phyloP scores from a whole-genome alignment of 1,140 invertebrate species.

The Oryctes rhinoceros region DNA sequence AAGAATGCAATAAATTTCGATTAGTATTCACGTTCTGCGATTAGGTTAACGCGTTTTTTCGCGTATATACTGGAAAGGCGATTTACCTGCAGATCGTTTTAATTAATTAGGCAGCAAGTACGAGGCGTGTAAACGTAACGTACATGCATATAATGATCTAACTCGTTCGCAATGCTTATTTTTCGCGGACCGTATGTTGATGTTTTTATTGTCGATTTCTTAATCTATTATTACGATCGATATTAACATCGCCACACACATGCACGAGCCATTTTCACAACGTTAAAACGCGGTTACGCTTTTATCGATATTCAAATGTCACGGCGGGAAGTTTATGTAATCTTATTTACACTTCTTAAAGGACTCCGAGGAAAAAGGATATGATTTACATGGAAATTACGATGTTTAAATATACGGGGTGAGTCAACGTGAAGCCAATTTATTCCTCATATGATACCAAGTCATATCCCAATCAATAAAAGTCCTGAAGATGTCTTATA shows the following conservation, averaged over 20 bases:
- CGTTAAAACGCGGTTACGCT: background rate
- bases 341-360: no score
- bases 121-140: background rate
- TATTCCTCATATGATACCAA: no score
- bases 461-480: no score
- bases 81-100: background rate
- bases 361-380: no score
- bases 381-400: no score
- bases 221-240: background rate
- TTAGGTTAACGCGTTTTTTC: constrained; percentile 15
- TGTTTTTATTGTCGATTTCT: background rate
- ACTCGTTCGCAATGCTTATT: background rate
- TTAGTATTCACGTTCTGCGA: constrained; percentile 35
- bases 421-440: no score
- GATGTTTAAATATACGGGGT: no score
- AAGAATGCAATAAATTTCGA: constrained; percentile 57
- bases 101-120: background rate
- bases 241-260: background rate
- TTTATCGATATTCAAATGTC: background rate
- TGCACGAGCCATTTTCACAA: background rate
- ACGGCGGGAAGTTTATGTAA: background rate
- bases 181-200: background rate
- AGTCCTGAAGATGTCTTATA: no score
- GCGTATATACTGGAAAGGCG: background rate
- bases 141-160: background rate